Evolutionary conservation across 37 sponge, comb jelly and placozoan genomes (phyloP), one percentile per base, ranked within the genome.

Genomic region (Amphimedon queenslandica): DNA sequence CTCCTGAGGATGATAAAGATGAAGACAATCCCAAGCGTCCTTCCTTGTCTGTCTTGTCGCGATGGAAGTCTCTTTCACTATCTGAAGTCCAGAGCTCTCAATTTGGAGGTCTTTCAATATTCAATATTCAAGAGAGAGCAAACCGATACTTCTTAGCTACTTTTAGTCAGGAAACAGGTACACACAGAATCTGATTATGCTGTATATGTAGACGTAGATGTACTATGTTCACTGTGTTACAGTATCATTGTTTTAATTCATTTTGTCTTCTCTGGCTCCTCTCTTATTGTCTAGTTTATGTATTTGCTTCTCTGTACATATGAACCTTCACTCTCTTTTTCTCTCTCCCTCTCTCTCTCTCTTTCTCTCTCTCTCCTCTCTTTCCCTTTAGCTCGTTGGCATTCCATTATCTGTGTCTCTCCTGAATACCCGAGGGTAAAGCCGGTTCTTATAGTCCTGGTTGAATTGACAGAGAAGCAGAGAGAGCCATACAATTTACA

Each of bases 71-170:
- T 2, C 25, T 77, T n/a, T 27, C 84, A 1, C 13, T 66, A 8
- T 27, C 57, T 8, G 84, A 84, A 40, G 66, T 78, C 11, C 78
- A 84, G 73, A 58, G 57, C 29, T 34, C 57, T 35, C 74, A 60
- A 34, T 79, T 85, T 79, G 75, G 53, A 31, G 71, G 80, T 33
- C 55, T 67, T 42, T 60, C 72, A 21, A 64, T 87, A 23, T 77
- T 87, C 67, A 81, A 87, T 58, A 24, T 66, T 16, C 82, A 81
- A 56, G 82, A 87, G 63, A 60, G 69, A 65, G 76, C 60, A 18
- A 87, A 87, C 61, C 47, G 77, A 27, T 82, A 82, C 78, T 88
- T 58, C 74, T 64, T 88, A 1, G 70, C 75, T 38, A 63, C 76
- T 13, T 82, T n/a, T 60, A 25, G 61, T 47, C 53, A 47, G 13